Evolutionary conservation across 2,797 vertebrate species (phyloP).

Genomic region (Enteromius anoplus): DNA sequence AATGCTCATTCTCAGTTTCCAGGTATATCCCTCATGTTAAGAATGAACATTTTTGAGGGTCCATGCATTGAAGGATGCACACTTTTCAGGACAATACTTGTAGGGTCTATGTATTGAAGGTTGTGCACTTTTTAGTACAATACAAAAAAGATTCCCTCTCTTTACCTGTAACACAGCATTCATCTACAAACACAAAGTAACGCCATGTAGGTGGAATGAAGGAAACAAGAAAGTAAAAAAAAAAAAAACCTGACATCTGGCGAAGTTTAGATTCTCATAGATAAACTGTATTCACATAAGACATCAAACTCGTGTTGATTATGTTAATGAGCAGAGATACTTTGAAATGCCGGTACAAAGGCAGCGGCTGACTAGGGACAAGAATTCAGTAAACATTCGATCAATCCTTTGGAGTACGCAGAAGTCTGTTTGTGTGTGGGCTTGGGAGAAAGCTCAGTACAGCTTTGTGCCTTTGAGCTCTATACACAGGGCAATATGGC

Average conservation of each 20-base stretch:
- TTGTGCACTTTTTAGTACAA: background rate
- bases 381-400: slow-evolving; percentile 23
- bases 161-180: background rate
- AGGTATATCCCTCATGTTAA: slow-evolving; percentile 11
- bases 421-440: slow-evolving; percentile 40
- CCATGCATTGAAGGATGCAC: background rate
- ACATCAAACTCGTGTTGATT: slow-evolving; percentile 57
- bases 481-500: slow-evolving; percentile 6
- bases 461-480: slow-evolving; percentile 19
- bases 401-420: slow-evolving; percentile 45
- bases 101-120: background rate
- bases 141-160: background rate
- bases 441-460: slow-evolving; percentile 8
- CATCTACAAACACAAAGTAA: background rate
- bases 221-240: too few species aligned
- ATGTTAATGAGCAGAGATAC: slow-evolving; percentile 56
- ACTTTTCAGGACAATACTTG: background rate
- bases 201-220: background rate
- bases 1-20: background rate
- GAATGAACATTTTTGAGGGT: too few species aligned
- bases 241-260: background rate
- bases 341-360: slow-evolving; percentile 40
- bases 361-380: background rate
- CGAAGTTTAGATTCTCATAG: slow-evolving; percentile 18
- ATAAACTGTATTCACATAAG: slow-evolving; percentile 46